Conservation (phyloP, 2,797 vertebrate species). For the Podarcis lilfordi region DNA sequence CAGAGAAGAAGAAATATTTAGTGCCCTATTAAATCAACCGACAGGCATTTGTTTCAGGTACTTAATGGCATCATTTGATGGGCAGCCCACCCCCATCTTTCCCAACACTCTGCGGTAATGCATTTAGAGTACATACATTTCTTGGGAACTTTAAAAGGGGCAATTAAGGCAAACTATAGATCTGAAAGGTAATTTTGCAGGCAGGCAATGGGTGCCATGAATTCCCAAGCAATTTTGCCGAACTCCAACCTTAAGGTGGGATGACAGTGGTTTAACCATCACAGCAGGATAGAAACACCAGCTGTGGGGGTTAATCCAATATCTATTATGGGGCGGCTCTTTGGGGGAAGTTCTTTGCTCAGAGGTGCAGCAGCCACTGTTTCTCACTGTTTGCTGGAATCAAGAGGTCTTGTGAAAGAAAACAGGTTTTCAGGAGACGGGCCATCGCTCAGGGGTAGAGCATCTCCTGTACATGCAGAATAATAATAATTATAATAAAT, state of each 20-base stretch:
- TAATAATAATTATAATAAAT: too few relatives aligned
- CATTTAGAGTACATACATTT: not conserved
- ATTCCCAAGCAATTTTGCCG: not conserved
- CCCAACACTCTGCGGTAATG: not conserved
- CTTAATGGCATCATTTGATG: not conserved
- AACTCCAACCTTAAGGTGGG: not conserved
- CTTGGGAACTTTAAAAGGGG: too few relatives aligned
- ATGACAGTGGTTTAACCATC: not conserved
- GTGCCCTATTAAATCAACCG: not conserved
- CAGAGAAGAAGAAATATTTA: not conserved
- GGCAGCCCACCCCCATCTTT: rapidly evolving
- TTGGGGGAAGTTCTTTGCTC: too few relatives aligned
- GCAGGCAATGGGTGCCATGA: not conserved
- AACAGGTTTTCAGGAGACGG: too few relatives aligned
- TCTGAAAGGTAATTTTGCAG: not conserved
- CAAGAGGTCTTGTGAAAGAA: too few relatives aligned
- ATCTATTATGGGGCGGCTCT: not conserved
- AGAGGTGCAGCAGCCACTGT: too few relatives aligned
- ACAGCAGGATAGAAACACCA: not conserved
- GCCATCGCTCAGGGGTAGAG: too few relatives aligned
- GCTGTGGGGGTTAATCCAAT: not conserved
- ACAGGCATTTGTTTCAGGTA: not conserved
- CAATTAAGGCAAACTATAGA: not conserved
- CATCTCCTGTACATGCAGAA: too few relatives aligned
- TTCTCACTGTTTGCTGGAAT: too few relatives aligned